Conservation (phyloP, 2,888 invertebrate species). For the Matsumyia berberina region DNA sequence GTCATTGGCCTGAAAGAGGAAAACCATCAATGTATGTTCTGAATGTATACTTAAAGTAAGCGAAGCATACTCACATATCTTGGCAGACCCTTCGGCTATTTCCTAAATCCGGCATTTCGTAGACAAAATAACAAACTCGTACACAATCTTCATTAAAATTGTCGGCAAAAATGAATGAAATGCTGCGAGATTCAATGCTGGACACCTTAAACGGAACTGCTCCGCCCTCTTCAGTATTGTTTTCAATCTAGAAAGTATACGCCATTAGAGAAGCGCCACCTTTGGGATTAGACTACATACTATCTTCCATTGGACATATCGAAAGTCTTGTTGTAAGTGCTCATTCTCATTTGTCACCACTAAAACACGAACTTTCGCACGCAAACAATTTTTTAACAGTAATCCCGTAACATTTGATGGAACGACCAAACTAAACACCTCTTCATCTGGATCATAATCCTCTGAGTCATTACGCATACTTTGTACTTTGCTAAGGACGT, state of each 20-base stretch:
- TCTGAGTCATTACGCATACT: conserved; percentile 79
- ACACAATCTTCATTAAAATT: conserved; percentile 81
- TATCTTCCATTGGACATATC: conserved; percentile 84
- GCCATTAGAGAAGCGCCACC: not conserved
- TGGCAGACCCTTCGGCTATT: conserved; percentile 73
- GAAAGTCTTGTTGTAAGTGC: conserved; percentile 82
- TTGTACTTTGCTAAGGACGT: conserved; percentile 80
- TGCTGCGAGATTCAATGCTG: conserved; percentile 82
- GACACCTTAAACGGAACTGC: conserved; percentile 81
- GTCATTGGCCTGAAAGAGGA: conserved; percentile 77
- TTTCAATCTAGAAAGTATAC: conserved; percentile 80
- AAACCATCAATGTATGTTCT: conserved; percentile 35
- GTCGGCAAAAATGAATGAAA: conserved; percentile 81
- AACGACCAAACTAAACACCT: conserved; percentile 81
- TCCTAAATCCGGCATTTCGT: conserved; percentile 58
- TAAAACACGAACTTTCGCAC: conserved; percentile 82
- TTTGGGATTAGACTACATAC: conserved; percentile 77
- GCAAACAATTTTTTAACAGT: conserved; percentile 81
- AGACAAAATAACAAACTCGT: conserved; percentile 79
- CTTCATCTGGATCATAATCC: conserved; percentile 80
- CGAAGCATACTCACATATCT: conserved; percentile 76
- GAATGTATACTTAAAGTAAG: not conserved
- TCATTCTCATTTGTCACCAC: conserved; percentile 83
- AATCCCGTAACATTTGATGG: conserved; percentile 83
- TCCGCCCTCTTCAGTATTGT: conserved; percentile 81